phyloP scores from a whole-genome alignment of 2,113 vertebrate species.

The Ammodytes dubius region DNA sequence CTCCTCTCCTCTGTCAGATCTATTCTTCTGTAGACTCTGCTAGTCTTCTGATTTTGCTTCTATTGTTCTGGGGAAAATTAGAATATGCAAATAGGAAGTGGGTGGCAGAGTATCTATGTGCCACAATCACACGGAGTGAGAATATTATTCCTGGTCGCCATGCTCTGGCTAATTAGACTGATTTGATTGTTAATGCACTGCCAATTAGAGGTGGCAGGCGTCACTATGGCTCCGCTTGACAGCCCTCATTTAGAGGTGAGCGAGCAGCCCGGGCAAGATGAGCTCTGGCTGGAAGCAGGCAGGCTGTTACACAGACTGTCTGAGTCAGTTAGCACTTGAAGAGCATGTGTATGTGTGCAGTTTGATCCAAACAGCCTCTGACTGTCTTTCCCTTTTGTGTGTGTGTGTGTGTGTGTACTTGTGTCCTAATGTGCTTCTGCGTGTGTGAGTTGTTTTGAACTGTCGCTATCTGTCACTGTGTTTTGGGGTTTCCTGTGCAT shows the following conservation, averaged over 20 bases:
- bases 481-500: background rate
- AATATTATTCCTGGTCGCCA: constrained; percentile 87
- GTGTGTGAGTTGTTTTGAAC: constrained; percentile 41
- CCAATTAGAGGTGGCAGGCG: constrained; percentile 89
- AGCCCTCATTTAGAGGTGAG: constrained; percentile 79
- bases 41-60: constrained; percentile 84
- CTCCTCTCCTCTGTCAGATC: constrained; percentile 14
- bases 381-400: constrained; percentile 4
- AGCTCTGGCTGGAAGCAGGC: constrained; percentile 69
- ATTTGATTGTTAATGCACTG: constrained; percentile 93
- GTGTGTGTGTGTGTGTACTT: background rate
- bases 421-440: constrained; percentile 25
- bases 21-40: constrained; percentile 77
- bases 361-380: constrained; percentile 26
- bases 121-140: constrained; percentile 71
- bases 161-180: constrained; percentile 88
- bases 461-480: constrained; percentile 30
- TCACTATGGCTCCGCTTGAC: constrained; percentile 72
- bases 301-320: constrained; percentile 69
- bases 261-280: constrained; percentile 59
- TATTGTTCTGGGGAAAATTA: constrained; percentile 88
- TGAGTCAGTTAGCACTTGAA: constrained; percentile 54
- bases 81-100: constrained; percentile 86
- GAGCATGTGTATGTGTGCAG: constrained; percentile 18
- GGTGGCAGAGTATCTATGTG: constrained; percentile 65